Evolutionary conservation across 2,113 vertebrate species (phyloP), one percentile per base, ranked within the genome.

Genomic region (Grammomys surdaster): DNA sequence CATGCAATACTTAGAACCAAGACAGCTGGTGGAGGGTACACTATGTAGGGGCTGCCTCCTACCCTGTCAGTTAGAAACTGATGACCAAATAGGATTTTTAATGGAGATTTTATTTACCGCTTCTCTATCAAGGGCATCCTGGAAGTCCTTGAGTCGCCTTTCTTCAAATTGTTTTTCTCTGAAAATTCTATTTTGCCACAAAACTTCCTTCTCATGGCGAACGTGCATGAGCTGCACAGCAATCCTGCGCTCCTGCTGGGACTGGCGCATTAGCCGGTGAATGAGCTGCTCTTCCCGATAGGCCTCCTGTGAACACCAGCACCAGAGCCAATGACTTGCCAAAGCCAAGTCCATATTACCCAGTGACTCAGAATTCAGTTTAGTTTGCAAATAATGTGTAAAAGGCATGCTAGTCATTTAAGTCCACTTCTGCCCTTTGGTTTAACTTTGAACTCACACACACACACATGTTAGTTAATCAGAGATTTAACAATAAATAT

Each of bases 91-190:
- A 24, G 10, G 31, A 17, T 1, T 70, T 76, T 48, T 46, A 85
- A 46, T 46, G 24, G 7, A 28, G 40, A 63, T 48, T 92, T 80
- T 19, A 75, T 90, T 98, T 99, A 99, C 99, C 98, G 98, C 99
- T 98, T 99, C 99, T 98, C 98, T 98, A 86, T 99, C 98, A 96
- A 99, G 98, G 87, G 99, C 99, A 98, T 99, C 99, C 94, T 99
- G 99, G 96, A 99, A 99, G 91, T 99, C 99, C 92, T 97, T 98
- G 75, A 98, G 98, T 36, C 99, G 98, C 89, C 99, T 98, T 96
- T 99, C 98, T 91, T 99, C 99, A 97, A 99, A 99, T 70, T 99
- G 99, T 63, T 98, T 99, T 98, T 99, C 99, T 95, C 99, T 99
- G 98, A 99, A 99, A 96, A 99, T 98, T 54, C 99, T 98, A 98